Base-by-base conservation (phyloP, 2,888 invertebrate genomes). In the Stegophylla sp. region DNA sequence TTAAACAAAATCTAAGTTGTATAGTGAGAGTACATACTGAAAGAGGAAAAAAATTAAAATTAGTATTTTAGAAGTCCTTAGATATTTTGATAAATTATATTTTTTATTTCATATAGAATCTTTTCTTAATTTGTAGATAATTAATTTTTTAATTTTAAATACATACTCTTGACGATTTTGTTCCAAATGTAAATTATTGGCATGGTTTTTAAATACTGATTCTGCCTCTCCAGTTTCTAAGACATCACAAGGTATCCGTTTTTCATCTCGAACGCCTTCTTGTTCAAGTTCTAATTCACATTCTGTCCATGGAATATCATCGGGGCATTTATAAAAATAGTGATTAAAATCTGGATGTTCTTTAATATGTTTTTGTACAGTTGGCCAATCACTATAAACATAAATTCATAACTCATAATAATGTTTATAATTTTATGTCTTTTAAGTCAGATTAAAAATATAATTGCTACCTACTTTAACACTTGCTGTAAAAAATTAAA, bases 321-420 rank as follows among this genome's bases (percentile, higher is more conserved):
- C 92, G 15, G 92, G 91, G 85, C 92, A 91, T 85, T 94, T 93
- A 85, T 95, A 94, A 89, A 97, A 98, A 89, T 95, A 95, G 85
- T 93, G 92, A 81, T 93, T 92, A 88, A 96, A 98, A 87, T 97
- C 94, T n/a, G 95, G 93, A 87, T 98, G 97, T 77, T 92, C 90
- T 84, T 94, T 92, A 84, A 98, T 90, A 87, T 94, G 93, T 83
- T 93, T 92, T 84, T 94, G 92, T 82, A 96, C 93, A 84, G 92
- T 91, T 76, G 92, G 89, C 98, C 98, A 98, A 86, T 96, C 94
- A 85, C 95, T 95, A 86, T 45, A 87, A 85, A 86, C 86, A 53
- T 86, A 85, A 84, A 85, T 86, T n/a, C 86, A 17, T 67, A 71
- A 79, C 43, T 26, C 5, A 15, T 34, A 48, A 10, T 13, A 48